Percentiles rank a stretch among this genome's conserved stretches.
Conservation (phyloP, 2,113 vertebrate species). For the Rhipidura dahli region DNA sequence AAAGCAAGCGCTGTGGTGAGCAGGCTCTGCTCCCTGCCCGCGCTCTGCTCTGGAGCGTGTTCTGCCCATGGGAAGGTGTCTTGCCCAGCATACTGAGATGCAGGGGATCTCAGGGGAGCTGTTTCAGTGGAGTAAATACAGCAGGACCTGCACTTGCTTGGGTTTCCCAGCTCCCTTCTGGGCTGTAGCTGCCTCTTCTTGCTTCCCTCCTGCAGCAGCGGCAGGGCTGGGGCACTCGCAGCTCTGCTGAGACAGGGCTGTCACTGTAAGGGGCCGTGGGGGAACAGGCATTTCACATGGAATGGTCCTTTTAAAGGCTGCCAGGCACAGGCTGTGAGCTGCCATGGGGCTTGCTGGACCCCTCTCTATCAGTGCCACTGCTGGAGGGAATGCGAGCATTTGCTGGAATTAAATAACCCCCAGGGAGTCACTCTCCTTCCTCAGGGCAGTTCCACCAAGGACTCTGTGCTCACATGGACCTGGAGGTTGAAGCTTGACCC, state of each 20-base stretch:
- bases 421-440: not conserved
- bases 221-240: not conserved
- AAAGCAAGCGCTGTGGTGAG: not conserved
- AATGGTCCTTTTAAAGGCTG: not conserved
- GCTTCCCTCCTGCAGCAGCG: not conserved
- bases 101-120: not conserved
- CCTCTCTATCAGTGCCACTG: not conserved
- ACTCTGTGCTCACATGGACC: accelerated
- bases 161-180: not conserved
- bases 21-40: not conserved
- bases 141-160: accelerated
- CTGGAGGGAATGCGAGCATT: not conserved
- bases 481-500: not conserved
- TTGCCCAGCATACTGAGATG: not conserved
- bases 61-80: not conserved
- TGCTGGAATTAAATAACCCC: not conserved
- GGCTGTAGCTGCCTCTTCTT: accelerated
- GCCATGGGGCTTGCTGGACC: not conserved
- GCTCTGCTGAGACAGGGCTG: not conserved
- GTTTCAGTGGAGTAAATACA: accelerated
- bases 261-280: accelerated
- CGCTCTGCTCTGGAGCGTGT: not conserved
- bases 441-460: not conserved
- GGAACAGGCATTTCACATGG: not conserved
- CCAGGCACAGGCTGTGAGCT: not conserved